A percentile compares a stretch with the other conserved stretches of the same genome.
Conservation (phyloP, 2,797 vertebrate species). For the Lacerta bilineata region DNA sequence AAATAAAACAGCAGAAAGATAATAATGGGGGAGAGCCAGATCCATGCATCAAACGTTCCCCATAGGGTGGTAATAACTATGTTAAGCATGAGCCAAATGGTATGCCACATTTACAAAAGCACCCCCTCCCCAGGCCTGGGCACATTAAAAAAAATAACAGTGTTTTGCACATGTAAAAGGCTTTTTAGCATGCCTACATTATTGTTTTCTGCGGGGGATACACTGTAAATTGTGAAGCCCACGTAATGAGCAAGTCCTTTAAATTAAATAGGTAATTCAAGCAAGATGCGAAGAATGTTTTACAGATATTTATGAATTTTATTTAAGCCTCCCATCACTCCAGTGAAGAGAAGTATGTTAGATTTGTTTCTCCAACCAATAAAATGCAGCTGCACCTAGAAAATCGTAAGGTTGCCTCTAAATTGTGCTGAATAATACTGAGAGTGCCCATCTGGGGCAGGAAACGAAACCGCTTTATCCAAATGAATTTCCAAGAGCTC, state of each 20-base stretch:
- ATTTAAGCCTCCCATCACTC: conserved; percentile 17
- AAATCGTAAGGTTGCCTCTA: conserved; percentile 28
- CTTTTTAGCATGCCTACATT: conserved; percentile 38
- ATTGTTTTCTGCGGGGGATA: conserved; percentile 20
- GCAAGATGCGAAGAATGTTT: conserved; percentile 10
- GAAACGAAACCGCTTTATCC: conserved; percentile 21
- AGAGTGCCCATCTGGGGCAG: conserved; percentile 34
- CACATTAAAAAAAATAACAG: conserved; percentile 36
- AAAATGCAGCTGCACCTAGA: conserved; percentile 51
- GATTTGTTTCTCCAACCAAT: conserved; percentile 54
- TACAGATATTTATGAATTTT: conserved; percentile 30
- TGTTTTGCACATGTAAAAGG: conserved; percentile 4
- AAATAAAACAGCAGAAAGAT: conserved; percentile 54
- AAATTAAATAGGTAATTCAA: conserved; percentile 50
- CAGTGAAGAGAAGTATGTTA: not conserved
- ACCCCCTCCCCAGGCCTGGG: not conserved
- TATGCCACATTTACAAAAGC: conserved; percentile 35
- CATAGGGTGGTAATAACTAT: conserved; percentile 45
- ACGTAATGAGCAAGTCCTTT: conserved; percentile 4
- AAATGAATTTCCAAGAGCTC: conserved; percentile 7
- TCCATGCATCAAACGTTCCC: not conserved
- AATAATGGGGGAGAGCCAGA: conserved; percentile 21
- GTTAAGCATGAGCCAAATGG: conserved; percentile 32
- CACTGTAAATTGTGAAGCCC: conserved; percentile 10
- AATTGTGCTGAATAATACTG: conserved; percentile 18